Conservation (phyloP, 2,888 invertebrate species). For the Oxystoma pomonae region DNA sequence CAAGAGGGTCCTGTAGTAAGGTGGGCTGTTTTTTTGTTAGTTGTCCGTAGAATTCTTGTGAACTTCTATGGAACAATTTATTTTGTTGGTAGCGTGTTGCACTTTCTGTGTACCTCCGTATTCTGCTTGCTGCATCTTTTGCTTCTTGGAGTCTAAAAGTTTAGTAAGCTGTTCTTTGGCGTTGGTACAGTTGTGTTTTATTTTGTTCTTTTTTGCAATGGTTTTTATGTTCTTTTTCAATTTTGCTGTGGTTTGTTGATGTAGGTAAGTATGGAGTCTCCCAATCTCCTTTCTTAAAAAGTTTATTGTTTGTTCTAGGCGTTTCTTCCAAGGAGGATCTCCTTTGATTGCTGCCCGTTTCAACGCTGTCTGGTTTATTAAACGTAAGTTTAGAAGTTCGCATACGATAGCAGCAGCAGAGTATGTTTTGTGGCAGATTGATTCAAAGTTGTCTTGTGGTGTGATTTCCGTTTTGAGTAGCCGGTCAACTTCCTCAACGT, state of each 20-base stretch:
- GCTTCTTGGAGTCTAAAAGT: background rate
- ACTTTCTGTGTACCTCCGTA: conserved; percentile 1
- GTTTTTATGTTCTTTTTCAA: background rate
- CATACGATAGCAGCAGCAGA: background rate
- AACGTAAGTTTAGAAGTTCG: background rate
- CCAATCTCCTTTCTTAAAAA: background rate
- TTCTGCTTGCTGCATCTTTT: background rate
- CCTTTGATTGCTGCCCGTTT: background rate
- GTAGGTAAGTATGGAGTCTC: conserved; percentile 3
- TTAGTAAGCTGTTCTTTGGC: background rate
- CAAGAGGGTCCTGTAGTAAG: background rate
- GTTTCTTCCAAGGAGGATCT: background rate
- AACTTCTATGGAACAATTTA: background rate
- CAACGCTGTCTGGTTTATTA: background rate
- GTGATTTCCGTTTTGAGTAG: background rate
- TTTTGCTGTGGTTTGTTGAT: background rate
- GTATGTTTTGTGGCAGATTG: background rate
- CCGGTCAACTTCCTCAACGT: background rate
- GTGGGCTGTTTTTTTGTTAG: background rate
- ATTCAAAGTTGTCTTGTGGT: background rate
- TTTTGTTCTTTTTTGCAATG: conserved; percentile 3
- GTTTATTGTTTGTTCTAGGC: background rate
- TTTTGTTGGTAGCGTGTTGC: background rate
- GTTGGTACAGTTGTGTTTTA: background rate
- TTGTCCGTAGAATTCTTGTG: background rate